phyloP scores from a whole-genome alignment of 2,113 vertebrate genomes.

The Bolborhynchus lineola region DNA sequence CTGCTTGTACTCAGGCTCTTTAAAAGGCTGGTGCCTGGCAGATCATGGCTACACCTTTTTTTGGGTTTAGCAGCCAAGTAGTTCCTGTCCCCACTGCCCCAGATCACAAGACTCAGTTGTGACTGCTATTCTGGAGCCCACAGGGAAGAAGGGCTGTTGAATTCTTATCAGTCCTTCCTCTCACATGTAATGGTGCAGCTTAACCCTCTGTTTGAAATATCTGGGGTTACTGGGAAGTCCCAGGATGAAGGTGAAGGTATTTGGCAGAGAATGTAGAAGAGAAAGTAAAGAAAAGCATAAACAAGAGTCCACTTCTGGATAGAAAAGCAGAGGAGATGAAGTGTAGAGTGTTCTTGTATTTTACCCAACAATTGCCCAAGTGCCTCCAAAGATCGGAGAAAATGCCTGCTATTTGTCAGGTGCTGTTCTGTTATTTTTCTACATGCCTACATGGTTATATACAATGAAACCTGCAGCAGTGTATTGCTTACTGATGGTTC shows the following conservation, averaged over 20 bases:
- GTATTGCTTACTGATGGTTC: not conserved
- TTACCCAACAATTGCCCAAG: not conserved
- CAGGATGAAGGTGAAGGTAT: not conserved
- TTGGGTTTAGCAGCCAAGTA: not conserved
- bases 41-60: not conserved
- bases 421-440: not conserved
- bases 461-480: not conserved
- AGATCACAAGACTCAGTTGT: not conserved
- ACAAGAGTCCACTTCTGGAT: not conserved
- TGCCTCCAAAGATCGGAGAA: not conserved
- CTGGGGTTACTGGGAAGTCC: not conserved
- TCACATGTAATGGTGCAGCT: not conserved
- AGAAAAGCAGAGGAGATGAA: not conserved
- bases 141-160: not conserved
- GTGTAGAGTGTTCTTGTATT: not conserved
- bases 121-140: not conserved
- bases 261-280: not conserved
- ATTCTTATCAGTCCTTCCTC: not conserved
- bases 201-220: not conserved
- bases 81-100: not conserved
- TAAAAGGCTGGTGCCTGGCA: fast-evolving
- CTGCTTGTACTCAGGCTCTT: not conserved
- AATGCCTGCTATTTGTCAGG: not conserved
- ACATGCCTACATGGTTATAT: not conserved
- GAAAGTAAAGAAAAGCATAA: not conserved